phyloP scores from a whole-genome alignment of 2,888 invertebrate species.

The Zeuzera pyrina region DNA sequence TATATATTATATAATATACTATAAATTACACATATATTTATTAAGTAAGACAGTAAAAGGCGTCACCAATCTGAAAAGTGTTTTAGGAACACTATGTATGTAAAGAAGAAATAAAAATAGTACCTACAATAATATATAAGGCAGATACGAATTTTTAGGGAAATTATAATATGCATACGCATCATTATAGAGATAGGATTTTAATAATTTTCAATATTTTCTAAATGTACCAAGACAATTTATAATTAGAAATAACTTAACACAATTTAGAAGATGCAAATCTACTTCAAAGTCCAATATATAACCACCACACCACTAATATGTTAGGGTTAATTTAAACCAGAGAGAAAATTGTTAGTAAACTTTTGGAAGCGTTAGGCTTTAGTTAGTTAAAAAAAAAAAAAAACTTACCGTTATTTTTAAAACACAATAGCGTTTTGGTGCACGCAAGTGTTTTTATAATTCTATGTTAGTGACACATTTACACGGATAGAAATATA shows the following conservation, averaged over 20 bases:
- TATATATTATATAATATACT: too few species aligned
- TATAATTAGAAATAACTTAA: neutral
- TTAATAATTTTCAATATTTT: too few species aligned
- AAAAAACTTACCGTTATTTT: constrained; percentile 49
- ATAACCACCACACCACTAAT: constrained; percentile 68
- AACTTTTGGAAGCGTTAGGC: constrained; percentile 44
- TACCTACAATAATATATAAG: too few species aligned
- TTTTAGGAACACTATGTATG: too few species aligned
- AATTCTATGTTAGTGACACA: constrained; percentile 44
- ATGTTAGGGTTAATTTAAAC: constrained; percentile 21
- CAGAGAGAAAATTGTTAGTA: constrained; percentile 20
- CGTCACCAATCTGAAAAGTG: too few species aligned
- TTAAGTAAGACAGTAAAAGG: too few species aligned
- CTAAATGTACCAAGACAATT: constrained; percentile 27
- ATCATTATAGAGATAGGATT: constrained; percentile 60
- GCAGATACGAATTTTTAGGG: too few species aligned
- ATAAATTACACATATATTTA: too few species aligned
- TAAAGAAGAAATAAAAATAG: too few species aligned
- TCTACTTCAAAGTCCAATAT: constrained; percentile 13
- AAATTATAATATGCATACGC: constrained; percentile 37
- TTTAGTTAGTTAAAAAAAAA: constrained; percentile 19
- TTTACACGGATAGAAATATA: constrained; percentile 30
- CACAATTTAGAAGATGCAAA: constrained; percentile 1
- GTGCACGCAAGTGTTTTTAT: constrained; percentile 17
- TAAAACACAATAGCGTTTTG: constrained; percentile 13